Conservation (phyloP, 2,113 vertebrate species). For the Nesogale talazaci region DNA sequence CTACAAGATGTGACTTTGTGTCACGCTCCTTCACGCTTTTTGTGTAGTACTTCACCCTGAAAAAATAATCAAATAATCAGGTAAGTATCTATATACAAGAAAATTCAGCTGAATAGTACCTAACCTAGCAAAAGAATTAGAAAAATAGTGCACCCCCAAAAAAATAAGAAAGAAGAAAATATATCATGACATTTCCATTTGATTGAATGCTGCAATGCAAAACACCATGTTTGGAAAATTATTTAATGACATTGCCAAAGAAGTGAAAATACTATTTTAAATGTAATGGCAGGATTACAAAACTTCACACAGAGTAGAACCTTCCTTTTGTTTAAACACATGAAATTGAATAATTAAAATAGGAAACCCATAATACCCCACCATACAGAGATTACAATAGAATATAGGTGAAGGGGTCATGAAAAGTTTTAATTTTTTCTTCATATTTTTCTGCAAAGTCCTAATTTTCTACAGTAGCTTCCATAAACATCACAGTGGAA, state of each 20-base stretch:
- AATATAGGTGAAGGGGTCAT: neutral
- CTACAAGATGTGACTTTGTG: neutral
- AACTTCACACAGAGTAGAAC: neutral
- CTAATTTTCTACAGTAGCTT: slow-evolving; percentile 24
- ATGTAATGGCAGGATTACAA: neutral
- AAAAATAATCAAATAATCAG: slow-evolving; percentile 48
- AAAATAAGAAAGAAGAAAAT: neutral
- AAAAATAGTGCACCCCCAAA: neutral
- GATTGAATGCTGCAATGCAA: neutral
- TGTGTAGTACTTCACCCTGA: neutral
- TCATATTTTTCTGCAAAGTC: neutral
- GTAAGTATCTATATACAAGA: slow-evolving; percentile 5
- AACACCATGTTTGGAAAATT: neutral
- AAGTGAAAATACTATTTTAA: slow-evolving; percentile 12
- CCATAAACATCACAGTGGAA: neutral
- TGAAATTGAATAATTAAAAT: slow-evolving; percentile 24
- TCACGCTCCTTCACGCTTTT: neutral
- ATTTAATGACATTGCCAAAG: slow-evolving; percentile 16
- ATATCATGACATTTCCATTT: neutral
- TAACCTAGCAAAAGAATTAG: neutral
- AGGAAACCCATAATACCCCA: neutral
- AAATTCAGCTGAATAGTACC: neutral
- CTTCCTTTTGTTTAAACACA: slow-evolving; percentile 28
- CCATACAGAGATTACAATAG: neutral
- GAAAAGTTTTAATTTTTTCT: neutral